Base-by-base conservation (phyloP, 2,888 invertebrate genomes). In the Danaus chrysippus region DNA sequence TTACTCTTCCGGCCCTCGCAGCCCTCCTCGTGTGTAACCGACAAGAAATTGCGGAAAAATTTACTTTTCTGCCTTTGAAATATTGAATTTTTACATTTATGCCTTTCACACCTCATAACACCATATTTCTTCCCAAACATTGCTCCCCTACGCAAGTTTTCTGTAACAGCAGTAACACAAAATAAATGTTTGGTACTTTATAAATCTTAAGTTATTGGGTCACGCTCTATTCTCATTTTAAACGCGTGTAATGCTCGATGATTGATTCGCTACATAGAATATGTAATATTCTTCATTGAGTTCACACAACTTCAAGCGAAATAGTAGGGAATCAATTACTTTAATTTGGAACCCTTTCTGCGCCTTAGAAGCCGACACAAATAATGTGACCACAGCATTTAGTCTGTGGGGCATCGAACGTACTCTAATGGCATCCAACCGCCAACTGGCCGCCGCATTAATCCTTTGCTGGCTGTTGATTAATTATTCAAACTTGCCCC, bases 31-130 rank as follows among this genome's bases (percentile, higher is more conserved):
- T 79, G 76, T 82, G 81, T 80, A 76, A 78, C 75, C 74, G 76
- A 73, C 78, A 76, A 73, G 76, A 81, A 86, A 86, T 84, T 82
- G 82, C 76, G 77, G 78, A 81, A 82, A 87, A 85, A 83, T 79
- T 82, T 71, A 78, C 81, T 82, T 79, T 81, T 83, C 78, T 73
- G 73, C 77, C 71, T 78, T 76, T 84, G 84, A 87, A 88, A 89
- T 88, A 89, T 91, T 88, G 87, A 89, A 87, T 88, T 87, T 89
- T 89, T 89, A 90, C 89, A 89, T 90, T 89, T 87, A 90, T 90
- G 86, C 83, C 81, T 86, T 90, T 90, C 81, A 90, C 91, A 90
- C 89, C 89, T 90, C 91, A 91, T 90, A 89, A 88, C 88, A 88
- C 88, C 89, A 90, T 90, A 89, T 88, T 87, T 90, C 86, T 87